These are phyloP conservation scores for Tolypeutes matacus DNA, from an alignment of 2,797 vertebrate genomes.

Conservation along the genomic window DNA sequence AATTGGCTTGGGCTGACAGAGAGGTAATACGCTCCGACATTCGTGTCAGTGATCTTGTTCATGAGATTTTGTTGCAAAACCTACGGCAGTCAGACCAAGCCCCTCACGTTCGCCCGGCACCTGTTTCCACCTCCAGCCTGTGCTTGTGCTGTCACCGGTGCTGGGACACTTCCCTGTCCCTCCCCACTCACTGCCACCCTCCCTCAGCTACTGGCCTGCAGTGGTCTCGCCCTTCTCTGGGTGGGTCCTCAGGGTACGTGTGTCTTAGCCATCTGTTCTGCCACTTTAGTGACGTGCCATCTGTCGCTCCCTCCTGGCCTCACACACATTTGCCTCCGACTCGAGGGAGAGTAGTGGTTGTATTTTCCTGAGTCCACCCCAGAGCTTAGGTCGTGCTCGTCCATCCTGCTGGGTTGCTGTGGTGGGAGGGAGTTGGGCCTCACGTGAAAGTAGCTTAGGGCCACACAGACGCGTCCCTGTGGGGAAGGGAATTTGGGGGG, in stretches of 20 bases:
- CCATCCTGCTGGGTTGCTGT: too few relatives aligned
- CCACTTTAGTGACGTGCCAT: neutral
- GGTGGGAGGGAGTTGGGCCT: neutral
- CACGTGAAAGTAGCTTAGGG: neutral
- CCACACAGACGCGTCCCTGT: neutral
- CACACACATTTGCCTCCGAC: neutral
- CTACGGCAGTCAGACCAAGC: neutral
- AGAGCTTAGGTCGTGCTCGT: neutral
- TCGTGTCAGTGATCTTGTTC: slow-evolving; percentile 69
- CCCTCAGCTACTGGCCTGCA: neutral
- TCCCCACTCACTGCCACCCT: neutral
- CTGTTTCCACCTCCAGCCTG: neutral
- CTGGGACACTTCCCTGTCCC: neutral
- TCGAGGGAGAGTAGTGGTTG: neutral
- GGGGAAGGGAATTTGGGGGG: slow-evolving; percentile 69
- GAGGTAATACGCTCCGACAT: slow-evolving; percentile 74
- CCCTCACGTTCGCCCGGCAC: neutral
- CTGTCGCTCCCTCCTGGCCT: neutral
- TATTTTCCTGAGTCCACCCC: neutral
- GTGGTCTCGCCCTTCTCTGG: neutral
- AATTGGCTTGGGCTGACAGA: slow-evolving; percentile 71
- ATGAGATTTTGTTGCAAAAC: slow-evolving; percentile 59
- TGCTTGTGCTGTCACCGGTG: neutral
- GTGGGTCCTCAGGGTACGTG: fast-evolving
- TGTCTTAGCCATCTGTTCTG: neutral